Conservation (phyloP, 1,140 invertebrate species). For the Aporrectodea caliginosa region DNA sequence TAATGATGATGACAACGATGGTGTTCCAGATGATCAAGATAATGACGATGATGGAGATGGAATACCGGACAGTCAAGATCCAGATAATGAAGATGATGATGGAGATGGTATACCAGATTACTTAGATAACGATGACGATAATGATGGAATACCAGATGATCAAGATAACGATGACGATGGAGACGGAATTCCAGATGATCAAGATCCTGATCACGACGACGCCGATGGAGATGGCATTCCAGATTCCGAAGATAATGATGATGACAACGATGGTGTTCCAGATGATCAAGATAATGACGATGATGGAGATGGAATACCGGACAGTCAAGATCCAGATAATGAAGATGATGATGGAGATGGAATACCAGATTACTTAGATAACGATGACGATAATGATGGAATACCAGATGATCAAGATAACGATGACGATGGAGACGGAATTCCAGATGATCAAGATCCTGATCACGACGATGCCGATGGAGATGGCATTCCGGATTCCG, state of each 20-base stretch:
- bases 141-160: slow-evolving; percentile 22
- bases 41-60: slow-evolving; percentile 16
- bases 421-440: slow-evolving; percentile 22
- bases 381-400: slow-evolving; percentile 18
- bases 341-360: slow-evolving; percentile 24
- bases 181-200: slow-evolving; percentile 8
- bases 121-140: slow-evolving; percentile 14
- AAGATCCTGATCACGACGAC: slow-evolving; percentile 16
- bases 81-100: slow-evolving; percentile 11
- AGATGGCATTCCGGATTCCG: slow-evolving; percentile 17
- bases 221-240: slow-evolving; percentile 13
- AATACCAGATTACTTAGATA: slow-evolving; percentile 6
- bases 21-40: background rate
- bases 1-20: slow-evolving; percentile 12
- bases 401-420: too few relatives aligned
- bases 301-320: slow-evolving; percentile 13
- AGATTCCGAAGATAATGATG: slow-evolving; percentile 1
- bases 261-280: slow-evolving; percentile 9
- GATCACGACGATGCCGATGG: slow-evolving; percentile 15
- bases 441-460: slow-evolving; percentile 18
- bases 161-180: slow-evolving; percentile 22
- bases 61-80: slow-evolving; percentile 15
- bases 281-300: slow-evolving; percentile 9
- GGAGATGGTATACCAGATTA: slow-evolving; percentile 11
- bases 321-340: slow-evolving; percentile 3